A percentile compares a stretch with the other conserved stretches of the same genome.
phyloP scores from a whole-genome alignment of 2,797 vertebrate species.

The Cyclopterus lumpus region DNA sequence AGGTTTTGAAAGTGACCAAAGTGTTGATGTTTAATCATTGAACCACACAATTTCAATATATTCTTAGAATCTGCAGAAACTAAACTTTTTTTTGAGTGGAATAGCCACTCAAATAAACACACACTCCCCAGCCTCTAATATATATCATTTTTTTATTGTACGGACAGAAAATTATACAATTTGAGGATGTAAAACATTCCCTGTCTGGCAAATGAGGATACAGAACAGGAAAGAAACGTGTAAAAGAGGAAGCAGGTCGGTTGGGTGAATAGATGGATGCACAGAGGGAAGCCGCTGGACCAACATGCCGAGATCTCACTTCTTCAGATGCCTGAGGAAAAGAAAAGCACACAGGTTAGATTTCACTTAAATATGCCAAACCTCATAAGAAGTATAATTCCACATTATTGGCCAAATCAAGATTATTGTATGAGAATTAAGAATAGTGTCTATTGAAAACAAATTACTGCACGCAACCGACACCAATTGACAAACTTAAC shows the following conservation, averaged over 20 bases:
- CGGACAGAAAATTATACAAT: constrained; percentile 79
- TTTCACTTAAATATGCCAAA: background rate
- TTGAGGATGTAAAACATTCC: constrained; percentile 77
- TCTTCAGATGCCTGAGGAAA: constrained; percentile 53
- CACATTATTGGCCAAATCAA: background rate
- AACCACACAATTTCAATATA: background rate
- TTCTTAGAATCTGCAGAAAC: background rate
- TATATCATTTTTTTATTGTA: constrained; percentile 80
- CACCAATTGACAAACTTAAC: background rate
- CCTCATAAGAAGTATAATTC: background rate
- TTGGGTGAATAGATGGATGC: constrained; percentile 44
- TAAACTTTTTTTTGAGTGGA: constrained; percentile 18
- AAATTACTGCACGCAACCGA: background rate
- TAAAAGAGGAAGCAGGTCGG: constrained; percentile 65
- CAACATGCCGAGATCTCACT: constrained; percentile 62
- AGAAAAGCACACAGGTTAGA: background rate
- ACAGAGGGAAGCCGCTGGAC: constrained; percentile 27
- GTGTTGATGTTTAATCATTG: constrained; percentile 1
- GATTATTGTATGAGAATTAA: background rate
- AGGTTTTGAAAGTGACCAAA: background rate
- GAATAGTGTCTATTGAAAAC: background rate
- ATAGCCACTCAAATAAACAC: constrained; percentile 62
- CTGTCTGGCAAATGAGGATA: constrained; percentile 47
- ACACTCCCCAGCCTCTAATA: constrained; percentile 58
- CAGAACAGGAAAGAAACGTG: constrained; percentile 65